phyloP scores from a whole-genome alignment of 1,140 invertebrate genomes.

The Drosophila ohnishii region DNA sequence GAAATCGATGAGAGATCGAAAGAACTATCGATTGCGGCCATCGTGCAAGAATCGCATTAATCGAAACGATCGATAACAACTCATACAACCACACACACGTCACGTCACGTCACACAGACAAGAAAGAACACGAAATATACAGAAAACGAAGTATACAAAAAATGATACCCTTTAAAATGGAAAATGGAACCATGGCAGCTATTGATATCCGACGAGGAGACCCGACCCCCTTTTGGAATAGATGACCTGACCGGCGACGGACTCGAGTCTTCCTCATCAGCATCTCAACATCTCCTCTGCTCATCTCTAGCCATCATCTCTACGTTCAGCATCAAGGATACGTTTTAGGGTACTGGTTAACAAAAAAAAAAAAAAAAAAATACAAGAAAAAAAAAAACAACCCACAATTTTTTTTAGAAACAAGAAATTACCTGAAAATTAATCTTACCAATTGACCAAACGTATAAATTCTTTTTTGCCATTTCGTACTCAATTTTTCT shows the following conservation, averaged over 20 bases:
- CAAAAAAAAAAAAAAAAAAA: constrained; percentile 46
- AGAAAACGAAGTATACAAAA: not conserved
- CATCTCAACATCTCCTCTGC: constrained; percentile 41
- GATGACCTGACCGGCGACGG: constrained; percentile 44
- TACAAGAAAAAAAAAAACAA: constrained; percentile 28
- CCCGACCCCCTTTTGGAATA: constrained; percentile 5
- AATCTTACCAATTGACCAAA: constrained; percentile 51
- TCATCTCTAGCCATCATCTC: constrained; percentile 33
- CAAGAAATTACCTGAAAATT: constrained; percentile 38
- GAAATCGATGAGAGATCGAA: constrained; percentile 25
- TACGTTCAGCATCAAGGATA: constrained; percentile 41
- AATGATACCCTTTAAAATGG: not conserved
- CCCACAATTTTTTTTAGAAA: constrained; percentile 17
- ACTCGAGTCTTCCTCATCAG: constrained; percentile 31
- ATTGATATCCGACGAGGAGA: constrained; percentile 4
- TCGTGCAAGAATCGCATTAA: constrained; percentile 16
- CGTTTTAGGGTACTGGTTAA: constrained; percentile 71
- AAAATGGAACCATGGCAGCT: constrained; percentile 4
- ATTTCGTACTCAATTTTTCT: constrained; percentile 51
- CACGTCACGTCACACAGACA: constrained; percentile 24
- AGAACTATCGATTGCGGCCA: constrained; percentile 20
- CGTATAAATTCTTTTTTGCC: constrained; percentile 46
- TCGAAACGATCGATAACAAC: constrained; percentile 17
- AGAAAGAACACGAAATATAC: not conserved
- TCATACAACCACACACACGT: constrained; percentile 29